Evolutionary conservation across 2,113 vertebrate species (phyloP), one percentile per base, ranked within the genome.

Genomic region (Tenrec ecaudatus): DNA sequence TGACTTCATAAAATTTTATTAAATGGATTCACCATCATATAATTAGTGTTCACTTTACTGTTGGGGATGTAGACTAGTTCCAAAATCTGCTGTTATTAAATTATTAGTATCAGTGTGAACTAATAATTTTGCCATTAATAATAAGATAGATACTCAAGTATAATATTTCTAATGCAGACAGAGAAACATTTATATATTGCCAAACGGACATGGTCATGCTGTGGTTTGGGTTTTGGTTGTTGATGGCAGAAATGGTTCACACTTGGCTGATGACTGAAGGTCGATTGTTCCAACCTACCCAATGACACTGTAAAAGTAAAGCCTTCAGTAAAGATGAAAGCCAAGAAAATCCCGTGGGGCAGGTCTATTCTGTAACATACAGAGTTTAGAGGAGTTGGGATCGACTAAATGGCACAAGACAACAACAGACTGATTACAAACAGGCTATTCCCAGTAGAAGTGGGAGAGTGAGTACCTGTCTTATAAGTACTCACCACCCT

Each of bases 121-220:
- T 86, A 94, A 68, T 90, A 77, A 64, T 25, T 76, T 90, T 38
- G 22, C 58, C 38, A 96, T 78, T 95, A 94, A 94, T 90, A 88
- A 84, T 57, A 87, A 73, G 86, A 86, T 95, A 89, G 92, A 92
- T 58, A 89, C 60, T 86, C 36, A 93, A 62, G 36, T 92, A 40
- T 92, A 96, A 88, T 92, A 89, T 93, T 95, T 93, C 91, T 92
- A 53, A 27, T 73, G 36, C 60, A 86, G 93, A 40, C 38, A 77
- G 19, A 86, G 33, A 93, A 94, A 91, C 71, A 86, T 82, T 88
- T 73, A 53, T 20, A 62, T 86, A 76, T 78, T 73, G 53, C 64
- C 84, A 96, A 92, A 79, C 43, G 95, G 60, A 92, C 92, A 87
- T 93, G 33, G 17, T 62, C 17, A 62, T 62, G 23, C 60, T 62